Evolutionary conservation across 2,888 invertebrate genomes (phyloP).

Genomic region (Leptinotarsa tumamoca): DNA sequence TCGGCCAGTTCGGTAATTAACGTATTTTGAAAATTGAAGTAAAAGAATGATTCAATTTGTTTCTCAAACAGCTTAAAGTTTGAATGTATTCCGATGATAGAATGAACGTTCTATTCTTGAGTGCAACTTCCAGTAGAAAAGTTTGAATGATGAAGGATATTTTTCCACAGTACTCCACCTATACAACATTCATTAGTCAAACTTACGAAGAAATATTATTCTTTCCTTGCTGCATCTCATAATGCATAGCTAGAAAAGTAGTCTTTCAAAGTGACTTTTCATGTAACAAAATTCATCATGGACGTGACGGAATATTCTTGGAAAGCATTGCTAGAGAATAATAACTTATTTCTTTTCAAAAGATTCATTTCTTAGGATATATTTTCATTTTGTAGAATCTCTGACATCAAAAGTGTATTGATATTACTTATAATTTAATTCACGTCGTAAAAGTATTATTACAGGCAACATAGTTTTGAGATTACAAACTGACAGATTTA

Average conservation of each 20-base stretch:
- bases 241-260: constrained; percentile 32
- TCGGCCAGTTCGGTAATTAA: no score
- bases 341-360: constrained; percentile 8
- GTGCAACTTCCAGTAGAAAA: no score
- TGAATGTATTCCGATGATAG: no score
- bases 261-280: constrained; percentile 41
- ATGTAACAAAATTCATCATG: constrained; percentile 38
- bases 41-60: no score
- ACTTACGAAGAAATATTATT: constrained; percentile 30
- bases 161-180: no score
- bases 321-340: constrained; percentile 13
- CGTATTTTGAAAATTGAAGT: no score
- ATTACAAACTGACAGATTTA: no score
- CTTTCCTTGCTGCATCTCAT: constrained; percentile 18
- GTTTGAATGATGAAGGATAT: no score
- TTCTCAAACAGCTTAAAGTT: no score
- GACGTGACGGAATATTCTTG: constrained; percentile 30
- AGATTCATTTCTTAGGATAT: constrained; percentile 23
- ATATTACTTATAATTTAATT: not conserved
- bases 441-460: no score
- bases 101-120: no score
- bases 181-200: constrained; percentile 21
- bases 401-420: not conserved
- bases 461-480: no score
- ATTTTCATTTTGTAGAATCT: not conserved